Conservation (phyloP, 2,797 vertebrate genomes). For the Aphelocoma californica region DNA sequence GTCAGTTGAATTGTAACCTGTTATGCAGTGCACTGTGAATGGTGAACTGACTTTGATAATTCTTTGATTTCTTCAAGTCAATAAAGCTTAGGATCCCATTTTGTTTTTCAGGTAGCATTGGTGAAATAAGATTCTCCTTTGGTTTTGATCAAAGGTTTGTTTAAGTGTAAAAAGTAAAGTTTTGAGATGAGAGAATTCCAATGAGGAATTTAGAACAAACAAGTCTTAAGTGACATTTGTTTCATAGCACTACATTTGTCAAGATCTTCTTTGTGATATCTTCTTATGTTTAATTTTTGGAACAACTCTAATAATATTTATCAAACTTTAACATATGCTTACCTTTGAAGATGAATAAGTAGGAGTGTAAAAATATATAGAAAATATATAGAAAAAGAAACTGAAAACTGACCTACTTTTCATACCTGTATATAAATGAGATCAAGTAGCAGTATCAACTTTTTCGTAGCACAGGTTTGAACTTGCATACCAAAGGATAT, state of each 20-base stretch:
- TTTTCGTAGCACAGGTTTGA: background rate
- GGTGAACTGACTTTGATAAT: background rate
- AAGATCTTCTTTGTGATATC: background rate
- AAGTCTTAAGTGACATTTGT: background rate
- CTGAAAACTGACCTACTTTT: background rate
- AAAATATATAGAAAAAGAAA: background rate
- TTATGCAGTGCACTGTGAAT: background rate
- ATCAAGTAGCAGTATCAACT: background rate
- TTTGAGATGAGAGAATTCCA: background rate
- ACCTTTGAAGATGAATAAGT: background rate
- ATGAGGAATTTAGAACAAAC: background rate
- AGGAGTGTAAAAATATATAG: background rate
- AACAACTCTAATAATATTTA: background rate
- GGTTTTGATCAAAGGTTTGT: background rate
- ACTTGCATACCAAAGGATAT: constrained; percentile 20
- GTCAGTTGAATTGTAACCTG: background rate
- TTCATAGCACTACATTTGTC: background rate
- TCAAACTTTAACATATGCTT: background rate
- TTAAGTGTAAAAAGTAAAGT: background rate
- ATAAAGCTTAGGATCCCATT: background rate
- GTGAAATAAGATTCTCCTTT: background rate
- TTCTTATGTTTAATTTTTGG: background rate
- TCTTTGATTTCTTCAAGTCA: background rate
- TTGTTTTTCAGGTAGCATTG: background rate
- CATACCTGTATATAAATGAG: background rate